phyloP scores from a whole-genome alignment of 2,797 vertebrate species.

The Picus viridis region DNA sequence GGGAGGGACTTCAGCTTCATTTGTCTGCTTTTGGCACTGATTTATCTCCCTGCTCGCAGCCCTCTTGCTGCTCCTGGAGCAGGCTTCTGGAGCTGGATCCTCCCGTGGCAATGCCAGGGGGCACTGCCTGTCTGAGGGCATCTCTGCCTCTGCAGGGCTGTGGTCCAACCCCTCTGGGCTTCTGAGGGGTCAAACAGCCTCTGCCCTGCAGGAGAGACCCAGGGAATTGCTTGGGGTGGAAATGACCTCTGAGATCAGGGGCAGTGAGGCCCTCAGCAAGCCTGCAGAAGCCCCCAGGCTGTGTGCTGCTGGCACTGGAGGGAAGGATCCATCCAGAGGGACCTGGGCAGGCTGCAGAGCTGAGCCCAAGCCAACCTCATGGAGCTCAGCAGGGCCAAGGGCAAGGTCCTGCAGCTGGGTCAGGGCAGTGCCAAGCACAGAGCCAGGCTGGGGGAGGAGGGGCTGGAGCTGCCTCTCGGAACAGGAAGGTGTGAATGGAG shows the following conservation, averaged over 20 bases:
- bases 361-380: too few relatives aligned
- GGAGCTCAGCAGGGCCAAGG: too few relatives aligned
- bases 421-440: too few relatives aligned
- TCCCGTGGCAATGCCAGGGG: background rate
- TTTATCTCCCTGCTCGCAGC: constrained; percentile 68
- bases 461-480: background rate
- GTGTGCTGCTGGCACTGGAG: too few relatives aligned
- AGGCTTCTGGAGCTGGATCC: constrained; percentile 4
- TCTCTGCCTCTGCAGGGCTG: constrained; percentile 30
- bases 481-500: background rate
- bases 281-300: too few relatives aligned
- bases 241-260: too few relatives aligned
- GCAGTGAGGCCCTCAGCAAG: too few relatives aligned
- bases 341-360: too few relatives aligned
- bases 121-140: background rate
- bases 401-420: too few relatives aligned
- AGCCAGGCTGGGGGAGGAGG: too few relatives aligned
- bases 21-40: constrained; percentile 78
- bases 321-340: too few relatives aligned
- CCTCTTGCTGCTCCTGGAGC: constrained; percentile 33
- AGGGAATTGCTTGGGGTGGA: too few relatives aligned
- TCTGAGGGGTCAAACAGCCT: constrained; percentile 30
- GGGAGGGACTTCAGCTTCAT: constrained; percentile 74
- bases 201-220: background rate
- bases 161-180: background rate